These are phyloP conservation scores for Acrobasis repandana DNA, from an alignment of 2,888 invertebrate species.

Conservation along the genomic window DNA sequence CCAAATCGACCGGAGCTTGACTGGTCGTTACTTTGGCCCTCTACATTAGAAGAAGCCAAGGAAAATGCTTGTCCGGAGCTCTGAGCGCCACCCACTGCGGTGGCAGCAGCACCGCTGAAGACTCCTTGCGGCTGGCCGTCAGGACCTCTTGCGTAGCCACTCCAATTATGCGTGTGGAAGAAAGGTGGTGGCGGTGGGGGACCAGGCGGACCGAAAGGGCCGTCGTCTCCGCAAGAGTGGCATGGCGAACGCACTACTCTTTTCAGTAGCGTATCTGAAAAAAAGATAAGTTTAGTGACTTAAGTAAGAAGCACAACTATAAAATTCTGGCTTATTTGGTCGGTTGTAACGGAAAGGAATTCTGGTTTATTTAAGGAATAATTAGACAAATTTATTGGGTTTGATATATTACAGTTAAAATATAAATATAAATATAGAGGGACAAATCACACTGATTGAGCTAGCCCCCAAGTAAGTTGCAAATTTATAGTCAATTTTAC, in stretches of 20 bases:
- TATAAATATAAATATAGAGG: no score
- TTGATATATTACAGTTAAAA: no score
- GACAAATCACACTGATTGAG: no score
- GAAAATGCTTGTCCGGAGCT: slow-evolving; percentile 51
- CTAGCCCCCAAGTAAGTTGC: no score
- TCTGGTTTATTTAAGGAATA: no score
- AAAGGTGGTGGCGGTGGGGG: slow-evolving; percentile 37
- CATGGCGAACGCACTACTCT: slow-evolving; percentile 48
- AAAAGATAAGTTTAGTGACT: no score
- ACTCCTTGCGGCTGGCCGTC: slow-evolving; percentile 52
- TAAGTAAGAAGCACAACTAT: no score
- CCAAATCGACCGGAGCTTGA: slow-evolving; percentile 20
- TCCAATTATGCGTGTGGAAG: slow-evolving; percentile 61
- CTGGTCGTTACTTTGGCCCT: slow-evolving; percentile 6
- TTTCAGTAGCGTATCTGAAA: slow-evolving; percentile 39
- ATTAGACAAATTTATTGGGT: no score
- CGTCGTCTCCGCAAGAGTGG: slow-evolving; percentile 30
- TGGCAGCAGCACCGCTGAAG: slow-evolving; percentile 56
- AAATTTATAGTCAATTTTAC: slow-evolving; percentile 26
- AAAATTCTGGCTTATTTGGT: no score
- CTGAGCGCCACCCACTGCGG: slow-evolving; percentile 40
- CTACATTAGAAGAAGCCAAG: slow-evolving; percentile 39
- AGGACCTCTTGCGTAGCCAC: slow-evolving; percentile 47
- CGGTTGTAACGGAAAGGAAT: no score
- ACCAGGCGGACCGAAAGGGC: slow-evolving; percentile 27